A percentile compares a stretch with the other conserved stretches of the same genome.
Conservation (phyloP, 2,888 invertebrate genomes). For the Dendrolimus houi region DNA sequence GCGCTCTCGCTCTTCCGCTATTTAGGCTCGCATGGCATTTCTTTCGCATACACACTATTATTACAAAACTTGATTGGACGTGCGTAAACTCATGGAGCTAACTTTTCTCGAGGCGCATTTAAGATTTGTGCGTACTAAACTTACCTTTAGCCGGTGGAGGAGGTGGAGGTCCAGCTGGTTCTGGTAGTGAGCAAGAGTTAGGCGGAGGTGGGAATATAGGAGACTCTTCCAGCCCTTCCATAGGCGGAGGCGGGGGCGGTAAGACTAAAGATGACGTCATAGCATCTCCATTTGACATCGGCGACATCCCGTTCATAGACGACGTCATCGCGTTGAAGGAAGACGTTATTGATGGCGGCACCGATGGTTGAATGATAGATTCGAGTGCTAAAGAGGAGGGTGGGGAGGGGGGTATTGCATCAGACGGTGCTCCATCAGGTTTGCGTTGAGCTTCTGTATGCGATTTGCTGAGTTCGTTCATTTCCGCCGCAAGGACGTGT, state of each 20-base stretch:
- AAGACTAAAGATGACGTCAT: slow-evolving; percentile 43
- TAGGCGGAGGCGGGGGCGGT: slow-evolving; percentile 48
- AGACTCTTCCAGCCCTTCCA: slow-evolving; percentile 30
- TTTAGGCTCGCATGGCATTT: too few relatives aligned
- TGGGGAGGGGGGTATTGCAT: slow-evolving; percentile 54
- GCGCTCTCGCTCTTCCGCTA: too few relatives aligned
- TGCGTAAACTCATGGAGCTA: too few relatives aligned
- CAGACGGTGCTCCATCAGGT: slow-evolving; percentile 65
- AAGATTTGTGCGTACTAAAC: background rate
- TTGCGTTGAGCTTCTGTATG: slow-evolving; percentile 57
- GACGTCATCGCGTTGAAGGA: slow-evolving; percentile 23
- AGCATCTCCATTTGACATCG: slow-evolving; percentile 29
- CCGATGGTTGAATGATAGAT: slow-evolving; percentile 33
- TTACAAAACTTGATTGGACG: too few relatives aligned
- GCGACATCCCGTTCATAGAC: slow-evolving; percentile 14
- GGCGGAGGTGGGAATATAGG: slow-evolving; percentile 59
- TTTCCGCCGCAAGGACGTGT: slow-evolving; percentile 60
- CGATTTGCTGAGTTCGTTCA: slow-evolving; percentile 54
- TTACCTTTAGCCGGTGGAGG: slow-evolving; percentile 77
- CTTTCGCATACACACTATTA: too few relatives aligned
- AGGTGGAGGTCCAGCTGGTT: slow-evolving; percentile 85
- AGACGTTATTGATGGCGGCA: slow-evolving; percentile 31
- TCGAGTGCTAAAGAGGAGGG: slow-evolving; percentile 48
- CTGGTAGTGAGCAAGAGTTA: slow-evolving; percentile 77
- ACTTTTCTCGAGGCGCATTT: too few relatives aligned